Evolutionary conservation across 2,888 invertebrate genomes (phyloP).

Genomic region (Trissoscelio sp.): DNA sequence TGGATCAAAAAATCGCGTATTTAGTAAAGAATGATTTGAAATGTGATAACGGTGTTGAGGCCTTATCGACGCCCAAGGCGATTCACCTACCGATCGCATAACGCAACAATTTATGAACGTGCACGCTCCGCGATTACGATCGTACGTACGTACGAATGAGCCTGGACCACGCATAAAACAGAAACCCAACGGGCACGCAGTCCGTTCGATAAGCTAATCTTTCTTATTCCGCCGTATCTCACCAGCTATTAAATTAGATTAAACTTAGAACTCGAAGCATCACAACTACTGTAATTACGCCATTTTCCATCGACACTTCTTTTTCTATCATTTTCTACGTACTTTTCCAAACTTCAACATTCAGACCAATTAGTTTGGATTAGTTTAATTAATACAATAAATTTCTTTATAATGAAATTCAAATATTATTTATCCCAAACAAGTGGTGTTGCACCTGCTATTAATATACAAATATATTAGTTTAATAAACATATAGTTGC

Average conservation of each 20-base stretch:
- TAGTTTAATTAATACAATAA: too few species aligned
- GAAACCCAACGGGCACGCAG: constrained; percentile 65
- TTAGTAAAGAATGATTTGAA: constrained; percentile 53
- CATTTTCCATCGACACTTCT: constrained; percentile 24
- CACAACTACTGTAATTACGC: constrained; percentile 63
- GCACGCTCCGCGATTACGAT: constrained; percentile 64
- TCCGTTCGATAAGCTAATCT: constrained; percentile 60
- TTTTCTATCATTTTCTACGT: constrained; percentile 40
- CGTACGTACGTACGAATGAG: constrained; percentile 47
- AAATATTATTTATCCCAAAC: too few species aligned
- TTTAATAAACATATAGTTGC: too few species aligned
- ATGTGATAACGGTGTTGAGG: constrained; percentile 64
- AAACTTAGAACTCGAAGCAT: constrained; percentile 18
- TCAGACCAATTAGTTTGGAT: too few species aligned
- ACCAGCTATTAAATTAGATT: constrained; percentile 62
- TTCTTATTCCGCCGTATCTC: constrained; percentile 26
- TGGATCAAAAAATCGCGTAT: constrained; percentile 41
- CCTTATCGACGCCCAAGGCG: constrained; percentile 50
- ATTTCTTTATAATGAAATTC: too few species aligned
- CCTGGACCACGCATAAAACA: constrained; percentile 56
- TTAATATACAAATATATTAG: too few species aligned
- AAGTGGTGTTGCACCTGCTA: too few species aligned
- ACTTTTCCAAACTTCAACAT: constrained; percentile 9
- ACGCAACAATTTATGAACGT: constrained; percentile 67
- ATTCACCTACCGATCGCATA: constrained; percentile 54